Conservation (phyloP, 2,113 vertebrate species). For the Tapirus terrestris region DNA sequence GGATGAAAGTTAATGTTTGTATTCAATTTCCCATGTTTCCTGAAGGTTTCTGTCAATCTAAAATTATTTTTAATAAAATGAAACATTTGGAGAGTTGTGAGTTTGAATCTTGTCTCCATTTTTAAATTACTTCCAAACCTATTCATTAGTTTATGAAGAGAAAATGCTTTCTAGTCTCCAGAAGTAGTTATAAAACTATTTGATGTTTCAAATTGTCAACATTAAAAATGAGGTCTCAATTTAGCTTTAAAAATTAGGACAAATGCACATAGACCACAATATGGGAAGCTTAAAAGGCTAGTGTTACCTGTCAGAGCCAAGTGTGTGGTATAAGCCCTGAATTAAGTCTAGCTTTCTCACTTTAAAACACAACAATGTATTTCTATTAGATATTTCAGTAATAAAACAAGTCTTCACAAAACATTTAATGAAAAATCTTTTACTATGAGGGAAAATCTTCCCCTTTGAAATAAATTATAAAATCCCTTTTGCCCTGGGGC, state of each 20-base stretch:
- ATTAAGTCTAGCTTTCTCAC: neutral
- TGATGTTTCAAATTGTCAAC: neutral
- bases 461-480: neutral
- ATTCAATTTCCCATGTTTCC: neutral
- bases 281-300: neutral
- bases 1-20: neutral
- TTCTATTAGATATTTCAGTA: neutral
- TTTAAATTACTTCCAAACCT: neutral
- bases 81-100: neutral
- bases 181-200: neutral
- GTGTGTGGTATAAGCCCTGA: rapidly evolving
- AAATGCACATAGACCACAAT: neutral
- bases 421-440: neutral
- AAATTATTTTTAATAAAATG: neutral
- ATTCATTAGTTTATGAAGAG: neutral
- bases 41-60: neutral
- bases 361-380: neutral
- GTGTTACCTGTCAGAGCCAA: too few relatives aligned
- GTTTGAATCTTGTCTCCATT: neutral
- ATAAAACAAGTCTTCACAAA: neutral
- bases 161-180: neutral
- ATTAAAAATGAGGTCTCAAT: neutral
- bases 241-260: neutral
- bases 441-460: neutral
- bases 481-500: neutral